Conservation (phyloP, 2,888 invertebrate genomes). For the Galeopsomyia nigrocyanea region DNA sequence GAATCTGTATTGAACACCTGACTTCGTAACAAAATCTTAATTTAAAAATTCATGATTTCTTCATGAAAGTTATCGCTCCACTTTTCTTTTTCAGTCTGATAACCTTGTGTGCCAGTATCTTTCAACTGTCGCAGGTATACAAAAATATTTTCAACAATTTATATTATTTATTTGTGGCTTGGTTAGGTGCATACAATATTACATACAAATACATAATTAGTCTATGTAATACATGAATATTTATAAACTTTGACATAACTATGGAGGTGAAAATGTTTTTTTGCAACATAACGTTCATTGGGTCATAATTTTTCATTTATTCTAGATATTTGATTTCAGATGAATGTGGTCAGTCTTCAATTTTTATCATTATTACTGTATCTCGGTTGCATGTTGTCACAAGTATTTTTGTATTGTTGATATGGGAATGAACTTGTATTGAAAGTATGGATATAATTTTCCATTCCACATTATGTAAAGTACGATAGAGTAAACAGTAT, state of each 20-base stretch:
- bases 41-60: background rate
- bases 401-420: slow-evolving; percentile 31
- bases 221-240: too few relatives aligned
- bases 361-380: slow-evolving; percentile 2
- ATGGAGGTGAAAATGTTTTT: too few relatives aligned
- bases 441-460: slow-evolving; percentile 1
- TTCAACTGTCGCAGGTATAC: slow-evolving; percentile 22
- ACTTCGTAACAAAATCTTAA: background rate
- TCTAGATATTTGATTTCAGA: slow-evolving; percentile 2
- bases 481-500: too few relatives aligned
- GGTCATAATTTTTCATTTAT: too few relatives aligned
- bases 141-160: too few relatives aligned
- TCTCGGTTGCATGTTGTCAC: slow-evolving; percentile 6
- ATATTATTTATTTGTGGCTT: too few relatives aligned
- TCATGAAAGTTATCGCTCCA: slow-evolving; percentile 1
- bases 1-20: slow-evolving; percentile 2
- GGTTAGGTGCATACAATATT: too few relatives aligned
- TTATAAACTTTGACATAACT: too few relatives aligned
- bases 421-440: slow-evolving; percentile 26
- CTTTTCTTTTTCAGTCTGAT: slow-evolving; percentile 13
- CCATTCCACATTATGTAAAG: too few relatives aligned
- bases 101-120: slow-evolving; percentile 8
- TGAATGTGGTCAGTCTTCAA: background rate
- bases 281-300: too few relatives aligned
- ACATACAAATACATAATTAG: too few relatives aligned